Conservation (phyloP, 2,113 vertebrate species). For the Acanthisitta chloris region DNA sequence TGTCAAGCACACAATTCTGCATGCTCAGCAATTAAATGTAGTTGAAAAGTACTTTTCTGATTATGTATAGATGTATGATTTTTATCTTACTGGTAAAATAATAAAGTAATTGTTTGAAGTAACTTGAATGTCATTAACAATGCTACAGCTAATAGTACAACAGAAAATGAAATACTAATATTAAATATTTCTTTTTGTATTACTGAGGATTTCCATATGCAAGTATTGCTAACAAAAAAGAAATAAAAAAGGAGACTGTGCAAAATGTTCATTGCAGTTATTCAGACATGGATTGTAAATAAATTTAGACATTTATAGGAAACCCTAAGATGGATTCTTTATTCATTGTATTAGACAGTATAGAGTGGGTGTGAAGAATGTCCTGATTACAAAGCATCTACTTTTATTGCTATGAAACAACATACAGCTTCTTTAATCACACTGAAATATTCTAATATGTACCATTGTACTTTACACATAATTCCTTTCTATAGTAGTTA, state of each 20-base stretch:
- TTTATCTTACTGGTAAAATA: neutral
- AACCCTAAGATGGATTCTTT: neutral
- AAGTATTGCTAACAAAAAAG: neutral
- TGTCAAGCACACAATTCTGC: neutral
- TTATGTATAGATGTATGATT: neutral
- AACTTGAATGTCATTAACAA: neutral
- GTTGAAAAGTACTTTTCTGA: neutral
- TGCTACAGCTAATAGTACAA: neutral
- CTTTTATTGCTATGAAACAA: neutral
- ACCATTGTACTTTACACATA: neutral
- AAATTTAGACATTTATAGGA: neutral
- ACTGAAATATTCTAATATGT: neutral
- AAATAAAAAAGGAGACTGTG: neutral
- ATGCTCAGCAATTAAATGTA: conserved; percentile 3
- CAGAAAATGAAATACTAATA: neutral
- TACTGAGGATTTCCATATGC: neutral
- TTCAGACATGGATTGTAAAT: neutral
- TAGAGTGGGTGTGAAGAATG: neutral
- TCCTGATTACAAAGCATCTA: neutral
- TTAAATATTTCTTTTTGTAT: neutral
- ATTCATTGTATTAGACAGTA: neutral
- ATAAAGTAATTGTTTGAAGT: neutral
- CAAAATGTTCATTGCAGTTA: neutral
- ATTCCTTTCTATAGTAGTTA: neutral
- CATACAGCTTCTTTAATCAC: neutral